A percentile compares a stretch with the other conserved stretches of the same genome.
Conservation (phyloP, 2,113 vertebrate species). For the Hemiprocne comata region DNA sequence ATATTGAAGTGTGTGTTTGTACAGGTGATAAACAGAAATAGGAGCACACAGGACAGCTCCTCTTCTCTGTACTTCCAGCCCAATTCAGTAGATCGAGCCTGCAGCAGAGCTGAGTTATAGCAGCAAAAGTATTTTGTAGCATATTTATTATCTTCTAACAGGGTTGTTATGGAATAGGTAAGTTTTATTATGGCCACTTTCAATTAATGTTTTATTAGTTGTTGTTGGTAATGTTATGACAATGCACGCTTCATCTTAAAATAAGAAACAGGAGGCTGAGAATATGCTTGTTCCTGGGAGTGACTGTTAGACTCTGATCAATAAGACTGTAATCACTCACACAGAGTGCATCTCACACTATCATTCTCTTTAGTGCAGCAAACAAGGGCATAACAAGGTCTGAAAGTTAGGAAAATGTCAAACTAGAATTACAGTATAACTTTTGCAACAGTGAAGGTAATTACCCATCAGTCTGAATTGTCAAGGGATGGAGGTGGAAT, state of each 20-base stretch:
- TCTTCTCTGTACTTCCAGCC: not conserved
- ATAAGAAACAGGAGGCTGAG: not conserved
- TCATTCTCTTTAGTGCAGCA: not conserved
- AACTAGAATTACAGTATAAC: not conserved
- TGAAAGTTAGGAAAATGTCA: not conserved
- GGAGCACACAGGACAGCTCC: not conserved
- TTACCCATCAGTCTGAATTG: not conserved
- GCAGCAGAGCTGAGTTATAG: not conserved
- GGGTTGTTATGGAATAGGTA: not conserved
- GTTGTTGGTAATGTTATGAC: not conserved
- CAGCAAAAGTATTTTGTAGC: not conserved
- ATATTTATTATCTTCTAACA: not conserved
- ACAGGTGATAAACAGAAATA: not conserved
- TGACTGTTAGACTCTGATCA: not conserved
- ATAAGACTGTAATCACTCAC: not conserved
- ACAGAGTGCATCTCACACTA: not conserved
- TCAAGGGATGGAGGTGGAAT: not conserved
- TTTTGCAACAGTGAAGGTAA: not conserved
- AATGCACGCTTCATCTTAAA: not conserved
- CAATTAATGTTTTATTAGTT: not conserved
- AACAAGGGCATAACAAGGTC: not conserved
- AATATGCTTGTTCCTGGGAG: not conserved
- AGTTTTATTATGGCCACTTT: not conserved
- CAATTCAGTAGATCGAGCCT: not conserved
- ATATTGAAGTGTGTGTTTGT: not conserved